Percentiles rank a stretch among this genome's conserved stretches.
Conservation (phyloP, 2,797 vertebrate species). For the Anomalospiza imberbis region DNA sequence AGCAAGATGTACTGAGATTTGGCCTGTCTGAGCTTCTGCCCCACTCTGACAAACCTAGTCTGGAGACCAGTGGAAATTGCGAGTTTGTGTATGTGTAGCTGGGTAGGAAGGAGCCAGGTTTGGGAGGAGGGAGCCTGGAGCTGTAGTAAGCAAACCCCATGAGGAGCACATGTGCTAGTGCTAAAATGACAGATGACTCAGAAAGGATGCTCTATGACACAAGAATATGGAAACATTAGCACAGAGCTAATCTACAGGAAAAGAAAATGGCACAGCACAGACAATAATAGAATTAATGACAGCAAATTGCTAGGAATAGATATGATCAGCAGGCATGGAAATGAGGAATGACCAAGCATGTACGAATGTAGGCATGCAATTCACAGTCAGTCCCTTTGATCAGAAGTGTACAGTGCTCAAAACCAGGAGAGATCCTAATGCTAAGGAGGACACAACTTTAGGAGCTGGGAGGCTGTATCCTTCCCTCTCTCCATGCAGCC, state of each 20-base stretch:
- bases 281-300: background rate
- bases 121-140: background rate
- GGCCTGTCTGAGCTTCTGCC: background rate
- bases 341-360: background rate
- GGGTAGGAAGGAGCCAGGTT: background rate
- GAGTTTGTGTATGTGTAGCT: background rate
- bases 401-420: background rate
- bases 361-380: background rate
- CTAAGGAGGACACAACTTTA: background rate
- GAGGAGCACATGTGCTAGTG: background rate
- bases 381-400: background rate
- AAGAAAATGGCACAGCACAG: background rate
- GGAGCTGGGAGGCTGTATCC: background rate
- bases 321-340: background rate
- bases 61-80: background rate
- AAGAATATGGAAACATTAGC: background rate
- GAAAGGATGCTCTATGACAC: background rate
- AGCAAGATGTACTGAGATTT: background rate
- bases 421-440: background rate
- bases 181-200: background rate
- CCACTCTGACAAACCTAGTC: accelerated
- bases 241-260: background rate
- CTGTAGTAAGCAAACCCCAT: background rate
- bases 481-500: background rate
- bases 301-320: background rate